Conservation (phyloP, 2,888 invertebrate genomes). For the Meghimatium bilineatum region DNA sequence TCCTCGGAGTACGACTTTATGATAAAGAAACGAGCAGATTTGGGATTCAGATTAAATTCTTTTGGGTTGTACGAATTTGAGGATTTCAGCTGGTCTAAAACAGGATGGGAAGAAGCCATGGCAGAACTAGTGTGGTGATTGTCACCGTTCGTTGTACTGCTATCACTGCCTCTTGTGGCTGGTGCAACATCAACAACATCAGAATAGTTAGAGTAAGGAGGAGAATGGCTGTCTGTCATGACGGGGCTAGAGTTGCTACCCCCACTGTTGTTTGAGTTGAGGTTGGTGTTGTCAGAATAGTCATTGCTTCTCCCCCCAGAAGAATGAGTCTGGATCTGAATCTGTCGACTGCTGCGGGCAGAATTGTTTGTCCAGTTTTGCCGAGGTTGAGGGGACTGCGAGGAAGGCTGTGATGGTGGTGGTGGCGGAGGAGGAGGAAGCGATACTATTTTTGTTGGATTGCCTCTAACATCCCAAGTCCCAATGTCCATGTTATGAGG, state of each 20-base stretch:
- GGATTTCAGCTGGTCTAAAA: slow-evolving; percentile 90
- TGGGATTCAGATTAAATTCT: slow-evolving; percentile 90
- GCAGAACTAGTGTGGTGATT: slow-evolving; percentile 44
- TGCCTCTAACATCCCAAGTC: slow-evolving; percentile 86
- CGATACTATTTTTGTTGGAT: slow-evolving; percentile 20
- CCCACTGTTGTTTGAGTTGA: slow-evolving; percentile 57
- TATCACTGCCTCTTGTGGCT: slow-evolving; percentile 18
- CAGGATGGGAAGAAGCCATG: slow-evolving; percentile 81
- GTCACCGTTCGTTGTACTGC: slow-evolving; percentile 43
- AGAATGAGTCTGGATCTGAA: slow-evolving; percentile 33
- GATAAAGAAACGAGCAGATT: slow-evolving; percentile 93
- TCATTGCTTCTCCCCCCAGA: slow-evolving; percentile 46
- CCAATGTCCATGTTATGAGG: slow-evolving; percentile 90
- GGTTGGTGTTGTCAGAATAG: slow-evolving; percentile 42
- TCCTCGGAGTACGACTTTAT: slow-evolving; percentile 99
- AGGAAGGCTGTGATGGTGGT: slow-evolving; percentile 30
- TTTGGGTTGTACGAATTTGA: slow-evolving; percentile 97
- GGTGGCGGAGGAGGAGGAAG: slow-evolving; percentile 35
- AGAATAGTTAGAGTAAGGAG: slow-evolving; percentile 43
- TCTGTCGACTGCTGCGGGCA: slow-evolving; percentile 14
- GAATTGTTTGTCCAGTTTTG: slow-evolving; percentile 39
- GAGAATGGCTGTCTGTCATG: slow-evolving; percentile 17
- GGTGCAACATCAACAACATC: slow-evolving; percentile 38
- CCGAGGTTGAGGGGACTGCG: slow-evolving; percentile 22
- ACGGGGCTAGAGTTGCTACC: slow-evolving; percentile 44